Base-by-base conservation (phyloP, 2,113 vertebrate species). In the Vidua macroura region DNA sequence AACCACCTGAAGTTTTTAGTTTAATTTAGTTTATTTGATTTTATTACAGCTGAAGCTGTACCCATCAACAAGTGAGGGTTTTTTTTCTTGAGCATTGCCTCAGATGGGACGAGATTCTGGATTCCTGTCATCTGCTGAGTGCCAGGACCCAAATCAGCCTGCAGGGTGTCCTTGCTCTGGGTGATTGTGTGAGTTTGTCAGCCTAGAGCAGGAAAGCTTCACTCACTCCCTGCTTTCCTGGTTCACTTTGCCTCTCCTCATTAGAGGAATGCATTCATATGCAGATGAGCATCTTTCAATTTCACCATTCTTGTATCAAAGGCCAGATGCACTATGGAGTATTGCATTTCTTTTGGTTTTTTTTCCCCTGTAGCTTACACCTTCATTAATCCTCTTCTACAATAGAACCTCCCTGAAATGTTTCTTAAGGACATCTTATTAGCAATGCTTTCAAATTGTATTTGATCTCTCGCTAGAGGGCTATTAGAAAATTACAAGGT, bases 41-140 rank as follows among this genome's bases (percentile, higher is more conserved):
- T 25, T 25, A 37, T 67, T 46, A 6, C 35, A 24, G 22, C 33
- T 63, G 63, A 72, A 68, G 25, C 16, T 66, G n/a, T 31, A 63
- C 3, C 12, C 1, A 3, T 24, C 3, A 7, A 86, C 16, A 46
- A 22, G 27, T 10, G 15, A 59, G 30, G 15, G 3, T 0, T 16
- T 56, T 67, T 67, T 51, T 53, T 33, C 69, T 31, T 64, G 28
- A 23, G 14, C 6, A 2, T 51, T 63, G 44, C 11, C 25, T 60
- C 15, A 73, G 39, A 63, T 51, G 44, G 73, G 18, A 48, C 10
- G 39, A 30, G 4, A 66, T 66, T 55, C 20, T 86, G 46, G 17
- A 60, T 27, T 63, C 87, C 31, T 64, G 39, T 20, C 39, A 23
- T 23, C 17, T 78, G 22, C 28, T 59, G 30, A 39, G 15, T 41